Evolutionary conservation across 2,888 invertebrate genomes (phyloP).

Genomic region (Encarsia formosa): DNA sequence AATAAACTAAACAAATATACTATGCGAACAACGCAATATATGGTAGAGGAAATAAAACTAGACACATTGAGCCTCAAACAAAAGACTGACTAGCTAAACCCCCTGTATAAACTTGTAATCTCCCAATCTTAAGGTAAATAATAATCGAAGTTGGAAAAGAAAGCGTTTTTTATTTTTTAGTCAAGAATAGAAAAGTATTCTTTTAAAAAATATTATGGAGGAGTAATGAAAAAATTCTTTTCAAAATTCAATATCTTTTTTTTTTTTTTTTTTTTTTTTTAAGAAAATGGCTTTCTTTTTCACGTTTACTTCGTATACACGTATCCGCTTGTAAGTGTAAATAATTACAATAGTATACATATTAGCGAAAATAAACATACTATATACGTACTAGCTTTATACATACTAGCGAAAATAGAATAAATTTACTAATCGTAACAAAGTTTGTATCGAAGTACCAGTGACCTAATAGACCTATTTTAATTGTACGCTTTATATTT

Average conservation of each 20-base stretch:
- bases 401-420: not conserved
- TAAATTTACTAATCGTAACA: conserved; percentile 30
- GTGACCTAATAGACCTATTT: conserved; percentile 41
- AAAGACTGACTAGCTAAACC: conserved; percentile 52
- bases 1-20: conserved; percentile 18
- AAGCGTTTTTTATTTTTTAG: conserved; percentile 23
- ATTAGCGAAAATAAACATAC: conserved; percentile 8
- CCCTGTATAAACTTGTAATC: conserved; percentile 47
- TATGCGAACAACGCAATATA: conserved; percentile 43
- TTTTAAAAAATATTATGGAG: not conserved
- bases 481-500: conserved; percentile 39
- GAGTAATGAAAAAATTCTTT: conserved; percentile 21
- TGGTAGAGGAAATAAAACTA: conserved; percentile 39
- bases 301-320: conserved; percentile 31
- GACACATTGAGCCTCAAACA: conserved; percentile 50
- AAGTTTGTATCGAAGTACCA: conserved; percentile 38
- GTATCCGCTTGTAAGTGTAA: conserved; percentile 34
- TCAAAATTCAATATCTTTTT: conserved; percentile 43
- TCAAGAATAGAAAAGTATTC: not conserved
- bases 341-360: conserved; percentile 18
- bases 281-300: conserved; percentile 29
- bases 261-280: conserved; percentile 16
- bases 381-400: not conserved
- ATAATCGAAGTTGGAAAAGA: conserved; percentile 40
- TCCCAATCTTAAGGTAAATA: conserved; percentile 31